phyloP scores from a whole-genome alignment of 2,113 vertebrate genomes.

The Oncorhynchus masou region DNA sequence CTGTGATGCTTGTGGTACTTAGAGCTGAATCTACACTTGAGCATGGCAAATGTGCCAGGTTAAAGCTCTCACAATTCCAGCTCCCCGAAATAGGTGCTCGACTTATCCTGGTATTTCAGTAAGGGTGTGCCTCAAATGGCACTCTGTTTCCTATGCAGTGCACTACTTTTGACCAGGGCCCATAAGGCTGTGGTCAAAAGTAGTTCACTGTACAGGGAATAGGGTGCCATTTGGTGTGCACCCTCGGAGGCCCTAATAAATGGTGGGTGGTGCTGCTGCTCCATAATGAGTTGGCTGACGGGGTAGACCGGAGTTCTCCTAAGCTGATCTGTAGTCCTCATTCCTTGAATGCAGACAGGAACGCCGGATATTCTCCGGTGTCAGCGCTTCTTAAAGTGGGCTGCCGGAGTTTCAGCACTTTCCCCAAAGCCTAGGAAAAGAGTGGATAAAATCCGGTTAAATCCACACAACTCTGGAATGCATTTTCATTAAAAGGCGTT shows the following conservation, averaged over 20 bases:
- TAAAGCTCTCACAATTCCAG: not conserved
- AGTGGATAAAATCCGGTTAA: conserved; percentile 55
- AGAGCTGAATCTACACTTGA: not conserved
- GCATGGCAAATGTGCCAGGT: conserved; percentile 6
- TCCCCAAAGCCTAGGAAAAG: conserved; percentile 33
- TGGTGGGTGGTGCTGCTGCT: not conserved
- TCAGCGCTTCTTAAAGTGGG: conserved; percentile 71
- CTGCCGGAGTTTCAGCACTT: conserved; percentile 38
- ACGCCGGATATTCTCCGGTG: conserved; percentile 40
- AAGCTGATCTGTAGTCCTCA: conserved; percentile 55
- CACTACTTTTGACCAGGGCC: too few species aligned
- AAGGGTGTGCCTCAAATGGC: not conserved
- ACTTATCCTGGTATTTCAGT: conserved; percentile 9
- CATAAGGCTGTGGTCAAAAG: too few species aligned
- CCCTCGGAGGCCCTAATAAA: too few species aligned
- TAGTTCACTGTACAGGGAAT: too few species aligned
- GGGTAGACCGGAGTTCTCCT: not conserved
- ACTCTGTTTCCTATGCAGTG: too few species aligned
- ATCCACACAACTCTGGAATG: conserved; percentile 65
- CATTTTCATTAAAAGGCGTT: conserved; percentile 71
- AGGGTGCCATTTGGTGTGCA: too few species aligned
- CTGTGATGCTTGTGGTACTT: not conserved
- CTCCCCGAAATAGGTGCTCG: conserved; percentile 12
- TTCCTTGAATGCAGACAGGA: conserved; percentile 64
- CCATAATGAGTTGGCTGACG: not conserved